Conservation (phyloP, 2,113 vertebrate species). For the Neoarius graeffei region DNA sequence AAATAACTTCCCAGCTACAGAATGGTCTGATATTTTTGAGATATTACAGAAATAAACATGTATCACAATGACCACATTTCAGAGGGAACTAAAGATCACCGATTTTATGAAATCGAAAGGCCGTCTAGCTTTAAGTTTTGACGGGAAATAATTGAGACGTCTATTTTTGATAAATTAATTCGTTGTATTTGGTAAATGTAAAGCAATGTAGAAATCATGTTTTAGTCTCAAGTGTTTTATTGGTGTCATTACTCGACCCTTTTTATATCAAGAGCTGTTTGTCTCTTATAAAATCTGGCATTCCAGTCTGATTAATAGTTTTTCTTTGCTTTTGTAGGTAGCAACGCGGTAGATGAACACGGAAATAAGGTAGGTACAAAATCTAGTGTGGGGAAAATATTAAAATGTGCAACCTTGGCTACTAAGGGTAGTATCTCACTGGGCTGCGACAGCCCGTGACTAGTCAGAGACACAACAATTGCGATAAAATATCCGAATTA, state of each 20-base stretch:
- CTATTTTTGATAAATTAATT: background rate
- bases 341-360: slow-evolving; percentile 83
- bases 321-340: slow-evolving; percentile 67
- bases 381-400: background rate
- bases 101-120: too few species aligned
- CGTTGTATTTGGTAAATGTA: background rate
- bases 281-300: background rate
- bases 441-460: too few species aligned
- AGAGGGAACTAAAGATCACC: too few species aligned
- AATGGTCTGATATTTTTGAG: too few species aligned
- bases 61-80: too few species aligned
- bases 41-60: too few species aligned
- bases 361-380: slow-evolving; percentile 75
- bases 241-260: background rate
- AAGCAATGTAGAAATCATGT: background rate
- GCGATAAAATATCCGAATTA: too few species aligned
- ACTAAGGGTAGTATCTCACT: background rate
- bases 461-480: too few species aligned
- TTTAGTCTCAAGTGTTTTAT: too few species aligned
- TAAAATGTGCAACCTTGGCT: slow-evolving; percentile 8
- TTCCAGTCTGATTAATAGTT: background rate
- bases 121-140: too few species aligned
- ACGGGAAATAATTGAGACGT: too few species aligned
- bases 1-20: too few species aligned
- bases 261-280: background rate